These are phyloP conservation scores for rat (Rattus norvegicus) DNA, from an alignment of 2,113 vertebrate genomes.

Conservation along the genomic window DNA sequence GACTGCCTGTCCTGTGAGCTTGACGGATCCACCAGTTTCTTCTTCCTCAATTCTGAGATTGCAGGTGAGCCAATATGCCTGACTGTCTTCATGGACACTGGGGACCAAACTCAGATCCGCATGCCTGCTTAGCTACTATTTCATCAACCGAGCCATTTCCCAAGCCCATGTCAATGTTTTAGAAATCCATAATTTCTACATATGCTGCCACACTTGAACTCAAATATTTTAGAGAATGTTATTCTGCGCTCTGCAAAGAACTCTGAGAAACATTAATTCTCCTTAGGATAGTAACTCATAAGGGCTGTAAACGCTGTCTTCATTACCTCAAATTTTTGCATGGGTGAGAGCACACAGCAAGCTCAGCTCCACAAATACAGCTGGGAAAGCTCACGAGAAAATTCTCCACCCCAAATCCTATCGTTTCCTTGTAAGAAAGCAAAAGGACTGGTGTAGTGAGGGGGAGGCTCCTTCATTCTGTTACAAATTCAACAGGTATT, in stretches of 20 bases:
- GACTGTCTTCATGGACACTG: not conserved
- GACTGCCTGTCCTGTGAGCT: not conserved
- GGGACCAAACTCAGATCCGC: not conserved
- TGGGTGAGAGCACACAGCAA: not conserved
- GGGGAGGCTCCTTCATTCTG: not conserved
- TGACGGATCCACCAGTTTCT: not conserved
- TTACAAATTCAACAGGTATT: not conserved
- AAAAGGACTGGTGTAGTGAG: not conserved
- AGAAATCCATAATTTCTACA: not conserved
- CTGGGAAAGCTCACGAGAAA: not conserved
- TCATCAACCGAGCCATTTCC: not conserved
- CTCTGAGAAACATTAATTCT: conserved; percentile 23
- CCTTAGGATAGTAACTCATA: not conserved
- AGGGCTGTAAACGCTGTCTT: not conserved
- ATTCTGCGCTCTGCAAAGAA: conserved; percentile 42
- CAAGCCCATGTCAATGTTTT: not conserved
- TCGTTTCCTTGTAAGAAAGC: not conserved
- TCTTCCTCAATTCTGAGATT: no score
- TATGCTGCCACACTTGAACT: not conserved
- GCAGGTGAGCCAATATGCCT: not conserved
- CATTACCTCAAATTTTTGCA: not conserved
- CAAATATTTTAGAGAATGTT: not conserved
- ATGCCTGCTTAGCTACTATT: not conserved
- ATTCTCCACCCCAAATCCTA: not conserved
- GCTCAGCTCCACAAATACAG: not conserved